Conservation (phyloP, 2,797 vertebrate species). For the Rhinella marina region DNA sequence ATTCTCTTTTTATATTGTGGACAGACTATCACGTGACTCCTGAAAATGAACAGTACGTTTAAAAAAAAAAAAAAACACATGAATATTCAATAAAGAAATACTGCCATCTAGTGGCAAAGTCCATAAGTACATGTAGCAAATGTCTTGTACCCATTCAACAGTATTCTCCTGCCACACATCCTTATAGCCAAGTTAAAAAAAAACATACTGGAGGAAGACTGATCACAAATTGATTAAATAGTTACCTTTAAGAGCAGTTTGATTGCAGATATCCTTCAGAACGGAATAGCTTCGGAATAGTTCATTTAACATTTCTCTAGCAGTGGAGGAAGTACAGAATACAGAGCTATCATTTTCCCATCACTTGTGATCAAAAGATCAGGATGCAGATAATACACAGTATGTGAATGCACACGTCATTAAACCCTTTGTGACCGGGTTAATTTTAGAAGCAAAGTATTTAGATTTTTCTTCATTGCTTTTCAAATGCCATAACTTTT, state of each 20-base stretch:
- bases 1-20: background rate
- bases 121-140: background rate
- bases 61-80: background rate
- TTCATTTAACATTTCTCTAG: background rate
- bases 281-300: background rate
- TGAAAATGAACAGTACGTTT: background rate
- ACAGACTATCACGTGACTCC: background rate
- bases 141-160: background rate
- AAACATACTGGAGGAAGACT: background rate
- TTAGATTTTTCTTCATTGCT: too few relatives aligned
- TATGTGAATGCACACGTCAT: too few relatives aligned
- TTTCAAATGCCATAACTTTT: too few relatives aligned
- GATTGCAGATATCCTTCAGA: background rate
- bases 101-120: constrained; percentile 34
- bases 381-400: too few relatives aligned
- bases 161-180: background rate
- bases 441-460: too few relatives aligned
- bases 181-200: background rate
- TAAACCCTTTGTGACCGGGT: too few relatives aligned
- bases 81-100: constrained; percentile 6
- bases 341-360: background rate
- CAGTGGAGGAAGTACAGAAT: background rate
- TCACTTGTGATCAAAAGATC: too few relatives aligned
- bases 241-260: background rate
- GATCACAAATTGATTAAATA: background rate